Percentiles rank a stretch among this genome's conserved stretches.
These are phyloP conservation scores for Lasioglossum albipes DNA, from an alignment of 1,140 invertebrate genomes.

Conservation along the genomic window DNA sequence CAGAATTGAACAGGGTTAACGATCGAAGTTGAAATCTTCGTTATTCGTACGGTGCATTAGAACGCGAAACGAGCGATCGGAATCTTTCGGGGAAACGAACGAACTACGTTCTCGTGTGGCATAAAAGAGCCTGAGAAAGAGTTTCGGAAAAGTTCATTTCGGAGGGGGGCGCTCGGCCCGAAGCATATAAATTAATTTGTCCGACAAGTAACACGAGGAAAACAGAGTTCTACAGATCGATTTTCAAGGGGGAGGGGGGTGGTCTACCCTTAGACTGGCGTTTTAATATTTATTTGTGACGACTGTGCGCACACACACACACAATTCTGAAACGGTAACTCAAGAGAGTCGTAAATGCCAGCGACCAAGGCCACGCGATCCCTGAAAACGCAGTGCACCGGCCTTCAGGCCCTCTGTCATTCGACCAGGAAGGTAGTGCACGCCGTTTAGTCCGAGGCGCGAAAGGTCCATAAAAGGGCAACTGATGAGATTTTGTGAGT, in stretches of 20 bases:
- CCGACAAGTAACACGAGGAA: neutral
- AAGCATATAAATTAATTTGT: neutral
- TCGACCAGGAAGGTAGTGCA: conserved; percentile 33
- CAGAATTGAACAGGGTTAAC: too few species aligned
- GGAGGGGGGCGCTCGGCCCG: neutral
- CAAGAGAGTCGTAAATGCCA: conserved; percentile 61
- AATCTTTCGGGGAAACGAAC: too few species aligned
- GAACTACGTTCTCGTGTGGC: too few species aligned
- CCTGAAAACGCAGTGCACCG: conserved; percentile 15
- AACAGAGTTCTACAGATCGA: neutral
- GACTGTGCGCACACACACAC: neutral
- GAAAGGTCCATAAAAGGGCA: conserved; percentile 38
- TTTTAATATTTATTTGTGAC: conserved; percentile 1
- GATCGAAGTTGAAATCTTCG: too few species aligned
- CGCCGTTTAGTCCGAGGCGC: conserved; percentile 15
- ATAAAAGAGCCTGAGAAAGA: neutral
- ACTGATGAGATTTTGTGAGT: conserved; percentile 53
- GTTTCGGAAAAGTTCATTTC: neutral
- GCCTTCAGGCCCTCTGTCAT: neutral
- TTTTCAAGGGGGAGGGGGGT: neutral
- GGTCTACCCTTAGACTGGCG: conserved; percentile 13
- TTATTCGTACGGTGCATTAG: too few species aligned
- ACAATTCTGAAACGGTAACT: conserved; percentile 20
- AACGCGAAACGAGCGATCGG: too few species aligned
- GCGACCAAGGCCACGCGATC: conserved; percentile 58